A percentile compares a stretch with the other conserved stretches of the same genome.
Evolutionary conservation across 2,113 vertebrate species (phyloP).

Genomic region (Atractosteus spatula): DNA sequence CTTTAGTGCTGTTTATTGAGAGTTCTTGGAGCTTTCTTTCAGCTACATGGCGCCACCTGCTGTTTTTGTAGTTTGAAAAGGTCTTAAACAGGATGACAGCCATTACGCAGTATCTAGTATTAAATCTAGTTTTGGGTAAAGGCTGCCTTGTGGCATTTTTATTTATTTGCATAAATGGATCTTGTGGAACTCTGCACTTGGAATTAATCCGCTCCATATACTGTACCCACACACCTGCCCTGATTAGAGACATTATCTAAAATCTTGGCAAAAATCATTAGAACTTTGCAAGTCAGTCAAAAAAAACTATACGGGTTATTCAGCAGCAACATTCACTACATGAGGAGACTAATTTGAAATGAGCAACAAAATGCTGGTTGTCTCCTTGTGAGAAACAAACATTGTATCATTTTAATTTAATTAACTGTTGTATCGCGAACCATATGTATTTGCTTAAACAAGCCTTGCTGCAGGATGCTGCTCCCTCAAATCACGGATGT

Average conservation of each 20-base stretch:
- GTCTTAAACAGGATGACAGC: conserved; percentile 1
- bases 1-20: neutral
- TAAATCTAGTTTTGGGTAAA: too few species aligned
- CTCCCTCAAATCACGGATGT: neutral
- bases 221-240: conserved; percentile 6
- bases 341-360: neutral
- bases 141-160: conserved; percentile 29
- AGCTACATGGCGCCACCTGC: conserved; percentile 36
- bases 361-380: neutral
- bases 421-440: too few species aligned
- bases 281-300: too few species aligned
- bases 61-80: conserved; percentile 14
- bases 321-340: neutral
- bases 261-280: too few species aligned
- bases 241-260: conserved; percentile 15
- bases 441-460: conserved; percentile 20
- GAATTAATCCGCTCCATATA: conserved; percentile 22
- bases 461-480: conserved; percentile 23
- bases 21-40: neutral
- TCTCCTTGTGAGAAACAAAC: too few species aligned
- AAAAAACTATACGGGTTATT: too few species aligned
- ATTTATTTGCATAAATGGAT: conserved; percentile 20
- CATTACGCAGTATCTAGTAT: conserved; percentile 1
- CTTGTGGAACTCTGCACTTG: conserved; percentile 20
- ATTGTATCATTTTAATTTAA: too few species aligned